Percentiles rank a stretch among this genome's conserved stretches.
These are phyloP conservation scores for Poeciliopsis turrubarensis DNA, from an alignment of 2,113 vertebrate species.

Conservation along the genomic window DNA sequence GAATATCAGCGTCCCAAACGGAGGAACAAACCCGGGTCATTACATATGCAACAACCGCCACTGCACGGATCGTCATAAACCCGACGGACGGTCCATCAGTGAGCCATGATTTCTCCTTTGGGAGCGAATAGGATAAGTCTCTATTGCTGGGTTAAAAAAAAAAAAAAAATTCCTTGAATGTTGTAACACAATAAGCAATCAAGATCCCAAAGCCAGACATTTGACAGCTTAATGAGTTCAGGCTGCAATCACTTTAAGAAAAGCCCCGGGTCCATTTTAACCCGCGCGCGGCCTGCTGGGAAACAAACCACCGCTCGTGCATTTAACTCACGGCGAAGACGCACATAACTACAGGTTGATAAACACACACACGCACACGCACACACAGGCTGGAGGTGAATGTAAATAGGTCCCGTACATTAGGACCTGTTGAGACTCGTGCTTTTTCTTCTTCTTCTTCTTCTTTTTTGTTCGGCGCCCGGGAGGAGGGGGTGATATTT, in stretches of 20 bases:
- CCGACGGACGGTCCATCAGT: constrained; percentile 9
- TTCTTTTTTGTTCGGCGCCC: constrained; percentile 86
- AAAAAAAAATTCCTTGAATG: constrained; percentile 66
- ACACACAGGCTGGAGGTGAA: constrained; percentile 55
- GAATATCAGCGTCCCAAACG: neutral
- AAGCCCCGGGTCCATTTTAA: constrained; percentile 63
- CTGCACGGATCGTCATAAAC: constrained; percentile 16
- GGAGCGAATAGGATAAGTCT: constrained; percentile 35
- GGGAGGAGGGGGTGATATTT: constrained; percentile 87
- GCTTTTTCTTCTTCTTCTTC: constrained; percentile 76
- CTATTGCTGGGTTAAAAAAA: constrained; percentile 25
- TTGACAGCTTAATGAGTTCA: constrained; percentile 78
- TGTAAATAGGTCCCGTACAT: constrained; percentile 67
- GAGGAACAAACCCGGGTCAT: neutral
- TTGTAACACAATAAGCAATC: constrained; percentile 75
- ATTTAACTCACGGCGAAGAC: constrained; percentile 77
- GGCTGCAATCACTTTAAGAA: constrained; percentile 72
- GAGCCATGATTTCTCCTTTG: constrained; percentile 12
- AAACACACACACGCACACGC: constrained; percentile 32
- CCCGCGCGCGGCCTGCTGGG: constrained; percentile 47
- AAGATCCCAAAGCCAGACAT: constrained; percentile 69
- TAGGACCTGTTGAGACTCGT: constrained; percentile 83
- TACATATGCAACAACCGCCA: neutral
- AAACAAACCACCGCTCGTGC: constrained; percentile 58
- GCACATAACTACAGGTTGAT: constrained; percentile 86